Base-by-base conservation (phyloP, 2,888 invertebrate genomes). In the Eilema griseolum region DNA sequence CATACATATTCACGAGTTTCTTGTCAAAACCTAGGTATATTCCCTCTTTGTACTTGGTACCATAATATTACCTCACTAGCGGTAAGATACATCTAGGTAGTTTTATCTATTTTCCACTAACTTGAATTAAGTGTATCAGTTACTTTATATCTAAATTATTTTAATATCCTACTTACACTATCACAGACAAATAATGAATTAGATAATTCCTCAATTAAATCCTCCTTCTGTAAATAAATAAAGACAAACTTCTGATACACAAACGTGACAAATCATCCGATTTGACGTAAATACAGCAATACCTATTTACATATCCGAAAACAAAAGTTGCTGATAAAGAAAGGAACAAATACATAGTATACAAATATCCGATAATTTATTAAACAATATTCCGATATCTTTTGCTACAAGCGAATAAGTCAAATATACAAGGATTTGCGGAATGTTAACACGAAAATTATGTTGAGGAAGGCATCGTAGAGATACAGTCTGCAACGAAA, bases 391-490 rank as follows among this genome's bases (percentile, higher is more conserved):
- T 74, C 68, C 41, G 64, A 65, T 73, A 70, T 75, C 71, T 59
- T 73, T 73, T 61, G 64, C 69, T 52, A 59, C 46, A 62, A 72
- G 24, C 70, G 66, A 77, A 81, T 78, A 74, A 69, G 71, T 72
- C 63, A 71, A 76, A 82, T 82, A 83, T 83, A 85, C 61, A 83
- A 81, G 77, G 74, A 83, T 84, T 83, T 79, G 71, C 70, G 69
- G 77, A 75, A 81, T 81, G 80, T 81, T 85, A 84, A 81, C 75
- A 71, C 61, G 70, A 77, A 76, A 77, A 82, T 82, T 76, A 80
- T 84, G 80, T 77, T 76, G 78, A 83, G 64, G 75, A 79, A 84
- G 80, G 78, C 76, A 76, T 77, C 77, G 71, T 67, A 69, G 71
- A 70, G 71, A 70, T 72, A 77, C 52, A n/a, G n/a, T 10, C 52